phyloP scores from a whole-genome alignment of 30 jellyfish, hydroid and myxozoan species.

The Turritopsis dohrnii region DNA sequence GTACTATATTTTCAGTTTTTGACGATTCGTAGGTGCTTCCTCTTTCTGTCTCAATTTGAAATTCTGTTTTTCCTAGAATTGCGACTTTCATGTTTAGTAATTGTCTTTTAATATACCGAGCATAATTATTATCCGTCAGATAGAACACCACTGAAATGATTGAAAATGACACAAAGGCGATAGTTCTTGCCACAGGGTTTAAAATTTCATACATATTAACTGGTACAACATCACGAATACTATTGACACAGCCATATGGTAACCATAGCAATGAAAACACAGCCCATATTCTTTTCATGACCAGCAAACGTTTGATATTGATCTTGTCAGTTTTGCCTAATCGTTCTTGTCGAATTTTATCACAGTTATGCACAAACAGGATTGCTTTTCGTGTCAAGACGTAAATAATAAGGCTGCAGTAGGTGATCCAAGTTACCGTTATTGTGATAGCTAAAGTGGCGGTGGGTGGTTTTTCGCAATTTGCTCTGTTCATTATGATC shows the following conservation, averaged over 20 bases:
- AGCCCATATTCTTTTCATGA: conserved; percentile 1
- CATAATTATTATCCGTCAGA: conserved; percentile 38
- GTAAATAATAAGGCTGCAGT: neutral
- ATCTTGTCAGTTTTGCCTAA: conserved; percentile 4
- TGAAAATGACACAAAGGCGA: conserved; percentile 30
- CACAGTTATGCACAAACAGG: neutral
- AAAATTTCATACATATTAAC: neutral
- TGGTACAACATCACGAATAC: conserved; percentile 9
- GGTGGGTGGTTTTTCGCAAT: conserved; percentile 10
- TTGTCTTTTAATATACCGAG: neutral
- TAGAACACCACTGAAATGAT: conserved; percentile 27
- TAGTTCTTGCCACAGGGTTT: conserved; percentile 3
- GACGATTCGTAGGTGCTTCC: neutral
- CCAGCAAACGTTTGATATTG: conserved; percentile 23
- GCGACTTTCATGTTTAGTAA: neutral
- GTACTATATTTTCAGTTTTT: neutral
- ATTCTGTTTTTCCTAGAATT: neutral
- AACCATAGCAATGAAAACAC: conserved; percentile 35
- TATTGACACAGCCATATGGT: conserved; percentile 42
- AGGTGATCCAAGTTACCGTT: neutral
- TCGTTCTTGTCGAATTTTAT: conserved; percentile 3
- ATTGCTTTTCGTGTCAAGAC: conserved; percentile 17
- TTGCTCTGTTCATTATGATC: neutral
- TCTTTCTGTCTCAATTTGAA: neutral
- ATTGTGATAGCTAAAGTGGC: neutral